Conservation (phyloP, 2,797 vertebrate species). For the Chelonia mydas region DNA sequence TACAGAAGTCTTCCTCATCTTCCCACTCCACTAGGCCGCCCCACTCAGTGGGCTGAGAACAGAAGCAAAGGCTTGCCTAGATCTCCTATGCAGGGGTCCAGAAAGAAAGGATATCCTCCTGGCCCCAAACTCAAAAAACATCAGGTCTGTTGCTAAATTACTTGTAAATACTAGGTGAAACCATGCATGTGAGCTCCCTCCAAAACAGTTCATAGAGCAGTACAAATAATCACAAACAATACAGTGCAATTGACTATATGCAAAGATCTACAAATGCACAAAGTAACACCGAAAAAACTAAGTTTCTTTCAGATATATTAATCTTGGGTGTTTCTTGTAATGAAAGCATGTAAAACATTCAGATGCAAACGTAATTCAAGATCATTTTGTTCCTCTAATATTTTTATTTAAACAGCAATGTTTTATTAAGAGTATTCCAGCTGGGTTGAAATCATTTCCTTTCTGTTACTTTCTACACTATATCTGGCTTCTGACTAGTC, state of each 20-base stretch:
- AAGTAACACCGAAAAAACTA: not conserved
- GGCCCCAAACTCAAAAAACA: not conserved
- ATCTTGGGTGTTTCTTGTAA: not conserved
- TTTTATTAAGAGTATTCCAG: not conserved
- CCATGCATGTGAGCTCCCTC: not conserved
- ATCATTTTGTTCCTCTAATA: not conserved
- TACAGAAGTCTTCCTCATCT: not conserved
- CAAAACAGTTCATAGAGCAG: not conserved
- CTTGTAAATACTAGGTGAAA: not conserved
- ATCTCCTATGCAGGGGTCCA: not conserved
- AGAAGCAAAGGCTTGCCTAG: not conserved
- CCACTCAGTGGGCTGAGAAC: not conserved
- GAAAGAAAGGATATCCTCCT: not conserved
- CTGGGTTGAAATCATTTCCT: not conserved
- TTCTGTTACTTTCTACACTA: not conserved
- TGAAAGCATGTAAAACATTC: not conserved
- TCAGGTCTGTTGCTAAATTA: not conserved
- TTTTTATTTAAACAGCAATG: not conserved
- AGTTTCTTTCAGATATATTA: not conserved
- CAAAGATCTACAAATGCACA: not conserved
- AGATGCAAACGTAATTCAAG: not conserved
- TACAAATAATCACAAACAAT: not conserved
- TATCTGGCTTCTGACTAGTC: not conserved
- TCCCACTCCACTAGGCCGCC: not conserved
- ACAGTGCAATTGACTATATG: fast-evolving